Evolutionary conservation across 2,113 vertebrate genomes (phyloP), one percentile per base, ranked within the genome.

Genomic region (Megalops atlanticus): DNA sequence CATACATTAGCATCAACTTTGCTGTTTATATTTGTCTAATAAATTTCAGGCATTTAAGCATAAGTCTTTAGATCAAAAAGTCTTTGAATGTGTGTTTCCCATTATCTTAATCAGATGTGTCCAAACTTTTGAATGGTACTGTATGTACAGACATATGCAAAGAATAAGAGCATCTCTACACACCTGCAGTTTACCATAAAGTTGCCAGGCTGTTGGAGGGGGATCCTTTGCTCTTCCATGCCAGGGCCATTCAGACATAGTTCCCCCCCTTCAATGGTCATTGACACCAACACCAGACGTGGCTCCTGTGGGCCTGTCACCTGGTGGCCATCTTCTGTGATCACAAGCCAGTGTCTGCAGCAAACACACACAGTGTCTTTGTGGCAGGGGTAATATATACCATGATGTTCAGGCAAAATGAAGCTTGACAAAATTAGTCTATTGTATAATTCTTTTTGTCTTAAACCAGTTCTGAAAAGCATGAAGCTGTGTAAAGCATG

Each of bases 301-400:
- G 97, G 97, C 89, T 97, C 89, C 88, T 98, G 96, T n/a, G 96
- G 91, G 54, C 91, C 97, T 0, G 98, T 97, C 45, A 97, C 91
- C 94, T 96, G 96, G 73, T 94, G 92, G 10, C 97, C 96, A 1
- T 96, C 95, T 69, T 97, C 96, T 0, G 94, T 95, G 73, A 94
- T 86, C 81, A 98, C 92, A 58, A 98, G 85, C 97, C 97, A 99
- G 83, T 97, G 96, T 84, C 98, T 99, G 84, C 0, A 27, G 27
- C 24, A 41, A 73, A 49, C 16, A 52, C 31, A 77, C 4, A 71
- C n/a, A 64, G 31, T n/a, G n/a, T n/a, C n/a, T n/a, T n/a, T n/a
- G n/a, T n/a, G n/a, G n/a, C n/a, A n/a, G n/a, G n/a, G n/a, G n/a
- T n/a, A n/a, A n/a, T n/a, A n/a, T n/a, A n/a, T n/a, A n/a, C n/a